Evolutionary conservation across 2,888 invertebrate genomes (phyloP).

Genomic region (Ceraclea dissimilis): DNA sequence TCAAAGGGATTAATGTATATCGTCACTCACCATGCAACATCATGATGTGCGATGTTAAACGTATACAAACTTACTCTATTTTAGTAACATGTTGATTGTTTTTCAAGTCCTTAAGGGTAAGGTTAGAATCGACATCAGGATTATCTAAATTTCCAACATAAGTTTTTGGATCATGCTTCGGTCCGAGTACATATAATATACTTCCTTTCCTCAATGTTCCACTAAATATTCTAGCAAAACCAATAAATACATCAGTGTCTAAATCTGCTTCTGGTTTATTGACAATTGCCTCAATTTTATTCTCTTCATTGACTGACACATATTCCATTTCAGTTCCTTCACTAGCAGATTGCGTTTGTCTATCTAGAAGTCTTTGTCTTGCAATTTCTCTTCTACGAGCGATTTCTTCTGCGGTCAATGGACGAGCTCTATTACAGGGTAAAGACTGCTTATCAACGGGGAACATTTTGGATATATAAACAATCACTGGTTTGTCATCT

Average conservation of each 20-base stretch:
- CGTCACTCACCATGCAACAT: no score
- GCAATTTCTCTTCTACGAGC: constrained; percentile 59
- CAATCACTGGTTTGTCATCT: constrained; percentile 58
- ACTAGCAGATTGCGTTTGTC: constrained; percentile 31
- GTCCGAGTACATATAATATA: constrained; percentile 74
- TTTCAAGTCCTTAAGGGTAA: constrained; percentile 53
- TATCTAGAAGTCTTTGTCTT: constrained; percentile 56
- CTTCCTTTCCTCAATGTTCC: constrained; percentile 72
- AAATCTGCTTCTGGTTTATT: constrained; percentile 43
- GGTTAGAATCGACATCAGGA: constrained; percentile 39
- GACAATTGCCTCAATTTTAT: constrained; percentile 27
- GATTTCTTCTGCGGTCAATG: constrained; percentile 69
- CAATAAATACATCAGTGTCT: constrained; percentile 64
- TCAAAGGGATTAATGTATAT: background rate
- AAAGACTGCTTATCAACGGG: constrained; percentile 65
- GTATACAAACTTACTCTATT: constrained; percentile 38
- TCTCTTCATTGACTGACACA: constrained; percentile 29
- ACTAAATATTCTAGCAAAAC: constrained; percentile 89
- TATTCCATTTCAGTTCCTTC: constrained; percentile 24
- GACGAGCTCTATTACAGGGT: constrained; percentile 73
- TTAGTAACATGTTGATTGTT: constrained; percentile 59
- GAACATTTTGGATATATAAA: constrained; percentile 87
- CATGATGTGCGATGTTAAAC: no score
- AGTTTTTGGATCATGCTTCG: constrained; percentile 76
- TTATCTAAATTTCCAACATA: constrained; percentile 39